A percentile compares a stretch with the other conserved stretches of the same genome.
phyloP scores from a whole-genome alignment of 2,797 vertebrate species.

The Mus minutoides region DNA sequence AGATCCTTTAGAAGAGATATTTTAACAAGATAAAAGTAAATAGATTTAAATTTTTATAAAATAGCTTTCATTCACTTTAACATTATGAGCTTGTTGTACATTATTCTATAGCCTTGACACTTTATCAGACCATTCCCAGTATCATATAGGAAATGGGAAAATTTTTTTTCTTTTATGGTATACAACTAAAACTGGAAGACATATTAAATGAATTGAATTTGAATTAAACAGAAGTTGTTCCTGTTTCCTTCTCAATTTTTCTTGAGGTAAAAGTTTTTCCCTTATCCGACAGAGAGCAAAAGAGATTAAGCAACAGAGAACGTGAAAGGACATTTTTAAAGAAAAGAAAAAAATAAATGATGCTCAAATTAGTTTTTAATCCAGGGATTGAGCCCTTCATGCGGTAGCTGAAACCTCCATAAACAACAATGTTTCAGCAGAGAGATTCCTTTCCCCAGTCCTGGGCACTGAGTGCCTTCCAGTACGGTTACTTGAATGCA shows the following conservation, averaged over 20 bases:
- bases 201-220: not conserved
- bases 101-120: not conserved
- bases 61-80: not conserved
- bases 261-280: not conserved
- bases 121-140: not conserved
- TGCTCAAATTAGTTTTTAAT: conserved; percentile 24
- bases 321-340: conserved; percentile 3
- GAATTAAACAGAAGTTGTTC: not conserved
- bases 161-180: not conserved
- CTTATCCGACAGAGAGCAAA: not conserved
- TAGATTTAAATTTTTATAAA: not conserved
- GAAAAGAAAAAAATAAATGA: not conserved
- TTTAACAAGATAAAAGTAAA: conserved; percentile 4
- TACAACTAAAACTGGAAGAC: conserved; percentile 33
- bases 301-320: not conserved
- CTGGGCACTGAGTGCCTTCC: not conserved
- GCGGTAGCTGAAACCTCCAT: not conserved
- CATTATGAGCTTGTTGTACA: not conserved
- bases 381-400: conserved; percentile 3
- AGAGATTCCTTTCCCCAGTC: not conserved
- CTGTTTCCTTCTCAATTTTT: conserved; percentile 30
- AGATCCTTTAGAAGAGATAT: conserved; percentile 8
- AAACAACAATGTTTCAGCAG: not conserved
- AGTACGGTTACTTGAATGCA: not conserved
- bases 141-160: not conserved